A percentile compares a stretch with the other conserved stretches of the same genome.
Conservation (phyloP, 2,113 vertebrate species). For the Haemorhous mexicanus region DNA sequence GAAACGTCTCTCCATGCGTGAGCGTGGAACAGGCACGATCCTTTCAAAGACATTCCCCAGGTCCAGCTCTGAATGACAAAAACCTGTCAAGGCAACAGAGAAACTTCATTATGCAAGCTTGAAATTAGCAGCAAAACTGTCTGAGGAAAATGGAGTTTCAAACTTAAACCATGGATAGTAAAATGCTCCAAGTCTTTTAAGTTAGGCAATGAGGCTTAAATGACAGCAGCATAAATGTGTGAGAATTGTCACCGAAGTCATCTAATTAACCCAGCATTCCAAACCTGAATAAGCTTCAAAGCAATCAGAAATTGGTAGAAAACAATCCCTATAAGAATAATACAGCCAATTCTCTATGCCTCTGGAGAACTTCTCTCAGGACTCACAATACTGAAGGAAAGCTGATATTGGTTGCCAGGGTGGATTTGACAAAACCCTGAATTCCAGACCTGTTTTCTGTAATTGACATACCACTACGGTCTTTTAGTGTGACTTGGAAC, state of each 20-base stretch:
- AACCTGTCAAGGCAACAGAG: background rate
- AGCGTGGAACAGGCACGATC: conserved; percentile 26
- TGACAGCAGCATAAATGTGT: background rate
- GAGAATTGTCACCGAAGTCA: background rate
- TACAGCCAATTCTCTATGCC: background rate
- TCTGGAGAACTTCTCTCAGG: background rate
- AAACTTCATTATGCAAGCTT: background rate
- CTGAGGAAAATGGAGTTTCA: background rate
- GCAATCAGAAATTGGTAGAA: background rate
- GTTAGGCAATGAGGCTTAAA: background rate
- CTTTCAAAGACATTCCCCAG: conserved; percentile 76
- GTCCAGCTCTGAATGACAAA: conserved; percentile 63
- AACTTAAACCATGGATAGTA: background rate
- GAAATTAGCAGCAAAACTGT: background rate
- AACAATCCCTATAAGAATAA: background rate
- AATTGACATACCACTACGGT: background rate
- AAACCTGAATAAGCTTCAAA: background rate
- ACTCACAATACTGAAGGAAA: background rate
- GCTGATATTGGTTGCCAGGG: background rate
- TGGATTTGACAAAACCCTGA: background rate
- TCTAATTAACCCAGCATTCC: background rate
- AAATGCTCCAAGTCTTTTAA: background rate
- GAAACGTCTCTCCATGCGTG: conserved; percentile 1
- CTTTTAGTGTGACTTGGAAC: background rate
- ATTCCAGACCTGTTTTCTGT: background rate